phyloP scores from a whole-genome alignment of 2,888 invertebrate genomes.

The Clepsis dumicolana region DNA sequence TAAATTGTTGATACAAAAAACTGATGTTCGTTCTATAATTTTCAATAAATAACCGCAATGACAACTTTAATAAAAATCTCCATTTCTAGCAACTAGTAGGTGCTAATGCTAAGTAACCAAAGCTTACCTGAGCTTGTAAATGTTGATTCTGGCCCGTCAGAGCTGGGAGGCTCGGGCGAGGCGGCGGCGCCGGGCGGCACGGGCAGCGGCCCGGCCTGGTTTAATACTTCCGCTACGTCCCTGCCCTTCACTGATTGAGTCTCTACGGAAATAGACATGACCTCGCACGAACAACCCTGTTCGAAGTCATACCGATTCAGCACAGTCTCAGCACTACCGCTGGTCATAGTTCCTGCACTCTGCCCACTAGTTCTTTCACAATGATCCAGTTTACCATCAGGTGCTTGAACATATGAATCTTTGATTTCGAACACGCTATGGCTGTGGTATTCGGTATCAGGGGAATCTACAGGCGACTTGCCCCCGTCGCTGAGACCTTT shows the following conservation, averaged over 20 bases:
- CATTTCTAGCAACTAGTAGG: too few species aligned
- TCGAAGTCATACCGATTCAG: slow-evolving; percentile 43
- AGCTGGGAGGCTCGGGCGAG: slow-evolving; percentile 48
- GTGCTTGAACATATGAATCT: slow-evolving; percentile 45
- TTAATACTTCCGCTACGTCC: slow-evolving; percentile 38
- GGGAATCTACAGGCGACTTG: slow-evolving; percentile 48
- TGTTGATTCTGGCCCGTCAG: slow-evolving; percentile 53
- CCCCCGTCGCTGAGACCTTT: slow-evolving; percentile 64
- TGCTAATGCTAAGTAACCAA: background rate
- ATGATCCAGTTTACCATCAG: slow-evolving; percentile 33
- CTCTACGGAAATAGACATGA: slow-evolving; percentile 40
- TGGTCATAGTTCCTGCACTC: slow-evolving; percentile 44
- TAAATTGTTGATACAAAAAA: background rate
- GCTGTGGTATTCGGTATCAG: slow-evolving; percentile 48
- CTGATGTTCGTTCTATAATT: too few species aligned
- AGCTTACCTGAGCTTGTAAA: slow-evolving; percentile 47
- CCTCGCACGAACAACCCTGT: slow-evolving; percentile 47
- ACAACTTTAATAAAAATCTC: background rate
- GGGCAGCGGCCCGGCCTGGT: slow-evolving; percentile 66
- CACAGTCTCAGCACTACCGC: slow-evolving; percentile 46
- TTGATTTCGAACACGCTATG: slow-evolving; percentile 48
- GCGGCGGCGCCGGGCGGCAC: slow-evolving; percentile 69
- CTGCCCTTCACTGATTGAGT: slow-evolving; percentile 43
- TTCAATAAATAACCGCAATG: background rate
- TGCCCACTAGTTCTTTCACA: slow-evolving; percentile 17